These are phyloP conservation scores for Oncorhynchus kisutch DNA, from an alignment of 2,113 vertebrate genomes.

Conservation along the genomic window DNA sequence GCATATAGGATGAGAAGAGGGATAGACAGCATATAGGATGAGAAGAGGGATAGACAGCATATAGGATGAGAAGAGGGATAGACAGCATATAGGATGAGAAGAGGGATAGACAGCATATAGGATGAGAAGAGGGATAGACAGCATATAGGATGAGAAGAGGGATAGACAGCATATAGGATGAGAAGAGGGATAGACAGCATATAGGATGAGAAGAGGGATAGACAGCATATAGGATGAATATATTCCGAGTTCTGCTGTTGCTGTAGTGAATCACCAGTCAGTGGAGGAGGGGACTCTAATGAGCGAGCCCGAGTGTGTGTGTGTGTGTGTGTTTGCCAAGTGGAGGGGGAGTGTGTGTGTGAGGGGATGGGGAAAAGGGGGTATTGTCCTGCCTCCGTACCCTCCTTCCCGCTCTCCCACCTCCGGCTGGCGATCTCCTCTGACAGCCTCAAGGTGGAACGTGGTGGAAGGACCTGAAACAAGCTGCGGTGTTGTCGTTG, in stretches of 20 bases:
- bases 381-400: slow-evolving; percentile 72
- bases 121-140: too few relatives aligned
- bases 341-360: slow-evolving; percentile 50
- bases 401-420: slow-evolving; percentile 30
- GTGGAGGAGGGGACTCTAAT: slow-evolving; percentile 20
- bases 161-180: background rate
- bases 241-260: slow-evolving; percentile 35
- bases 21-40: background rate
- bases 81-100: slow-evolving; percentile 3
- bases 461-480: slow-evolving; percentile 86
- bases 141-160: slow-evolving; percentile 3
- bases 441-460: slow-evolving; percentile 83
- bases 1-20: background rate
- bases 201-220: too few relatives aligned
- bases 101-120: too few relatives aligned
- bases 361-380: slow-evolving; percentile 56
- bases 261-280: slow-evolving; percentile 44
- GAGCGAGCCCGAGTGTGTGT: slow-evolving; percentile 48
- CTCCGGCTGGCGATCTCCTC: slow-evolving; percentile 69
- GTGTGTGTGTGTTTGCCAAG: slow-evolving; percentile 1
- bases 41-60: too few relatives aligned
- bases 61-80: too few relatives aligned
- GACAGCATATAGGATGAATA: slow-evolving; percentile 12
- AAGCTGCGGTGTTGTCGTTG: slow-evolving; percentile 55
- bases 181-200: background rate